Base-by-base conservation (phyloP, 2,797 vertebrate species). In the Urocyon cinereoargenteus region DNA sequence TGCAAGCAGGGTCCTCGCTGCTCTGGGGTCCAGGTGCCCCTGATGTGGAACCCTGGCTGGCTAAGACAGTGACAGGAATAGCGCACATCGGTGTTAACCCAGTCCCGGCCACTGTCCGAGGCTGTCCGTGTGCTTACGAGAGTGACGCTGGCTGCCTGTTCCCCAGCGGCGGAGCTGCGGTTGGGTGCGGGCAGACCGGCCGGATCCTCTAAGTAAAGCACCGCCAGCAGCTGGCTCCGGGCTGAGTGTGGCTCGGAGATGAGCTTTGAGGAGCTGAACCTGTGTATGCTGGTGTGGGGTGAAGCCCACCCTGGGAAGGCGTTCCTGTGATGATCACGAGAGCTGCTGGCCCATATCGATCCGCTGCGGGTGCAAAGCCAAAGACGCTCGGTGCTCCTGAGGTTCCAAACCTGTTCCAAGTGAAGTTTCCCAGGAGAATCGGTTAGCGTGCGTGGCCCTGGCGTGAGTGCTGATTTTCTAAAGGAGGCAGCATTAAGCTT, bases 81-180 rank as follows among this genome's bases (percentile, higher is more conserved):
- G 68, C 28, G 2, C 15, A 13, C 1, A 2, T 5, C 36, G 51
- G 86, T 75, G 28, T 16, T 7, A 13, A 3, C 22, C 36, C 40
- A 7, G 34, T 10, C 5, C 53, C 36, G 11, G 66, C 36, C 49
- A 3, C 55, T 51, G 8, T 3, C 36, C 2, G 40, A 57, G 49
- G 13, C 6, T 2, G 1, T 55, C 28, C 22, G 1, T 34, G 31
- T 12, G 22, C 36, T 28, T 21, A 1, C 1, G 21, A 15, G 10
- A 31, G 26, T 3, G 70, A 28, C 16, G 1, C 59, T 10, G 12
- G 3, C 2, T 22, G 40, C 16, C 64, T 68, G 16, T 7, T 68
- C 31, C n/a, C 64, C 31, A 19, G 31, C 18, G 24, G 14, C 40
- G 4, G 72, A 49, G 72, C 14, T 1, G 40, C 26, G 14, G 49